A percentile compares a stretch with the other conserved stretches of the same genome.
These are phyloP conservation scores for Eublepharis macularius DNA, from an alignment of 2,113 vertebrate species.

Conservation along the genomic window DNA sequence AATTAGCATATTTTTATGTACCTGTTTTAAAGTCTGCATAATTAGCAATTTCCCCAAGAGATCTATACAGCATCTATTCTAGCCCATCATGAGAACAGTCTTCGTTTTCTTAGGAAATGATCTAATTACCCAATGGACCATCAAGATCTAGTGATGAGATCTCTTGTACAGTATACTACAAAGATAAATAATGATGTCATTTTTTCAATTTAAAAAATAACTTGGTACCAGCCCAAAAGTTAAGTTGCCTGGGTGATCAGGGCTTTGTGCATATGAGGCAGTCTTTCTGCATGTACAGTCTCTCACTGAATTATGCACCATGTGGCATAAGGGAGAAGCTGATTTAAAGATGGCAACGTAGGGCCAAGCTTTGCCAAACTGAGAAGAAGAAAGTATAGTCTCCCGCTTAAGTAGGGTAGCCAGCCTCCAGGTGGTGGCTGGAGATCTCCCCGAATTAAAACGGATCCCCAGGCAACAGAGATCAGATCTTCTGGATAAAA, in stretches of 20 bases:
- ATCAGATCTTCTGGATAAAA: too few species aligned
- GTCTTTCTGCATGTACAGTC: background rate
- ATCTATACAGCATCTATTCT: background rate
- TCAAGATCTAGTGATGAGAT: slow-evolving; percentile 26
- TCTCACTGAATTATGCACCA: too few species aligned
- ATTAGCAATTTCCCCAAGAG: slow-evolving; percentile 34
- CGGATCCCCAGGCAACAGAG: too few species aligned
- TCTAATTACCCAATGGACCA: background rate
- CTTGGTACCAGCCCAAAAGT: background rate
- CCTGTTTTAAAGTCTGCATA: slow-evolving; percentile 19
- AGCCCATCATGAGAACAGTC: background rate
- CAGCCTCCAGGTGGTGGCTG: too few species aligned
- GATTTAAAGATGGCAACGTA: background rate
- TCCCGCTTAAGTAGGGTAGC: too few species aligned
- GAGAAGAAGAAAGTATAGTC: too few species aligned
- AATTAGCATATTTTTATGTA: slow-evolving; percentile 39
- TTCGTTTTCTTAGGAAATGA: background rate
- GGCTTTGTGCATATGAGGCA: background rate
- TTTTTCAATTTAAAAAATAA: slow-evolving; percentile 38
- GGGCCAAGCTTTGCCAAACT: too few species aligned
- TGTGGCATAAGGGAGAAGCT: background rate
- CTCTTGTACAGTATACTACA: slow-evolving; percentile 5
- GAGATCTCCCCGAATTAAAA: too few species aligned
- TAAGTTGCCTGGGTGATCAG: too few species aligned
- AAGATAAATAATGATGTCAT: slow-evolving; percentile 46